Conservation (phyloP, 92 coral and sea anemone genomes). For the Chrysogorgia sp. region DNA sequence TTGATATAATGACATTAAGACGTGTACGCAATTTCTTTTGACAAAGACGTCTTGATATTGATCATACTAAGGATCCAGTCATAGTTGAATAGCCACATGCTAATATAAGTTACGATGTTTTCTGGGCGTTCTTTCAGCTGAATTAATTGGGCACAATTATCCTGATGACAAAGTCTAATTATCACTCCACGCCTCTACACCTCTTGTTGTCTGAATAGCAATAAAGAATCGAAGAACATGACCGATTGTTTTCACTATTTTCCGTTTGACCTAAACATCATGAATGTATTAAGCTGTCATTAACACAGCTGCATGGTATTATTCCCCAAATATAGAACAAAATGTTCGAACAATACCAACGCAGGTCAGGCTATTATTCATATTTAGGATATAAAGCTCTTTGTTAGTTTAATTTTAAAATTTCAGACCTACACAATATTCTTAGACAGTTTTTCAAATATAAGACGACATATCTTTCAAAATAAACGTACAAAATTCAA, state of each 20-base stretch:
- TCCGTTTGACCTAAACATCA: constrained; percentile 36
- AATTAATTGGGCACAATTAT: constrained; percentile 45
- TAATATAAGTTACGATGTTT: constrained; percentile 39
- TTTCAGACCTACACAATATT: no score
- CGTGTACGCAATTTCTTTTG: constrained; percentile 11
- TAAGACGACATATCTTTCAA: no score
- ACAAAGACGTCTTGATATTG: constrained; percentile 29
- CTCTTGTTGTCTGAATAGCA: constrained; percentile 28
- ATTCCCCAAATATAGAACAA: constrained; percentile 33
- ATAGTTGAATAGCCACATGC: constrained; percentile 30
- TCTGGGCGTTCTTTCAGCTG: constrained; percentile 28
- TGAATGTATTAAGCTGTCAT: constrained; percentile 28
- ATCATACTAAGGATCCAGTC: constrained; percentile 27
- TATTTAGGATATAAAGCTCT: no score
- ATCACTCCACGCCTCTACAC: constrained; percentile 85
- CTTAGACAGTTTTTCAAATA: no score
- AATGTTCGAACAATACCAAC: constrained; percentile 8
- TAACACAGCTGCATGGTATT: constrained; percentile 3
- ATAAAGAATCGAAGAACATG: constrained; percentile 32
- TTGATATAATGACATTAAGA: background rate
- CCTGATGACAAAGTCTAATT: constrained; percentile 63
- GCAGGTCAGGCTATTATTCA: no score
- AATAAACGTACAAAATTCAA: no score
- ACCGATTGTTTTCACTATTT: constrained; percentile 39
- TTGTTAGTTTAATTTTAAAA: no score